phyloP scores from a whole-genome alignment of 2,888 invertebrate species.

The Cheilosia vernalis region DNA sequence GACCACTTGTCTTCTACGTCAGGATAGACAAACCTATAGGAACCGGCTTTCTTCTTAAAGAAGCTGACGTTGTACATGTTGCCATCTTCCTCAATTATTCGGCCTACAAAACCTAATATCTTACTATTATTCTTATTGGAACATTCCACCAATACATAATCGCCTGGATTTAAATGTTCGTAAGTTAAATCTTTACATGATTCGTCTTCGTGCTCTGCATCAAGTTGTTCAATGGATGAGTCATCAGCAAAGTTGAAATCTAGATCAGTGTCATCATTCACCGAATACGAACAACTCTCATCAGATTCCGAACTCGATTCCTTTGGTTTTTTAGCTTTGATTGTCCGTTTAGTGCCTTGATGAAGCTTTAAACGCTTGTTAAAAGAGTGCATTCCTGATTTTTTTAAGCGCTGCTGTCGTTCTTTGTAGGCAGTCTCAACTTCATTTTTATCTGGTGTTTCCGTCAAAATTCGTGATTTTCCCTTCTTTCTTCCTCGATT shows the following conservation, averaged over 20 bases:
- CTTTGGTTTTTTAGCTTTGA: constrained; percentile 45
- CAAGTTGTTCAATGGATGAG: constrained; percentile 52
- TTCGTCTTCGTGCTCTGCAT: constrained; percentile 51
- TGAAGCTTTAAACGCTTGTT: constrained; percentile 47
- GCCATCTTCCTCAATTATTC: constrained; percentile 52
- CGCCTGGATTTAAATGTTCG: constrained; percentile 23
- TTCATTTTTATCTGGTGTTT: constrained; percentile 46
- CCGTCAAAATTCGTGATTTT: constrained; percentile 44
- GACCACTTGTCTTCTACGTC: constrained; percentile 31
- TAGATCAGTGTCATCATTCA: constrained; percentile 60
- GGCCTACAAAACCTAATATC: constrained; percentile 46
- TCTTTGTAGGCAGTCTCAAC: constrained; percentile 17
- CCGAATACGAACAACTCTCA: constrained; percentile 47
- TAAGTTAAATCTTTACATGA: constrained; percentile 25
- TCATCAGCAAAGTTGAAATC: constrained; percentile 42
- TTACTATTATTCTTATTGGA: constrained; percentile 54
- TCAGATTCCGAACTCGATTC: constrained; percentile 55
- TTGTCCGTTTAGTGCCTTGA: constrained; percentile 33
- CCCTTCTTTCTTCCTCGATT: constrained; percentile 52
- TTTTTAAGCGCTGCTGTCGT: constrained; percentile 29
- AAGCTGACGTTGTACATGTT: constrained; percentile 54
- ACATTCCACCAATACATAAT: constrained; percentile 50
- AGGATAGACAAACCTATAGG: constrained; percentile 33
- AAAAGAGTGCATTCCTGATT: constrained; percentile 49
- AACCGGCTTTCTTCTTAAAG: constrained; percentile 37